Evolutionary conservation across 2,113 vertebrate genomes (phyloP), one percentile per base, ranked within the genome.

Genomic region (Lethenteron reissneri): DNA sequence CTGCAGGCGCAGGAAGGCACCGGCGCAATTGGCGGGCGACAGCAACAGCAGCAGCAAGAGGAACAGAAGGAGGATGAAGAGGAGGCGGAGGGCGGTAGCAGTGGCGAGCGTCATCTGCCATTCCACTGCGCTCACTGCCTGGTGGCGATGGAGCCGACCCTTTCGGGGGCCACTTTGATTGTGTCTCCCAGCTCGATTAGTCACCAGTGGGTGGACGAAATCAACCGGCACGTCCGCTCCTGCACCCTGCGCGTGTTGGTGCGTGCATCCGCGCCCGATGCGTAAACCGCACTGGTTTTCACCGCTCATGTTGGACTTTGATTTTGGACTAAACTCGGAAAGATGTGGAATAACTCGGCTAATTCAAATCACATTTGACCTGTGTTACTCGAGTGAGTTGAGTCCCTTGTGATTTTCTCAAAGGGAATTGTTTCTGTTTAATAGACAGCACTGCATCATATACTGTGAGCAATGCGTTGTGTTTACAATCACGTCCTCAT

Each of bases 51-150:
- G 41, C 41, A 41, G 41, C 4, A 41, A 41, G 41, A 41, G 41
- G 41, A 41, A 41, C 41, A 41, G 41, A 92, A 90, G 75, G 83
- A 88, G 76, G 88, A 91, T 75, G 87, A 89, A 71, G 76, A 88
- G 41, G 83, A 82, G 57, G 82, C 86, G 2, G 89, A 85, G 1
- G 41, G 41, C 41, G 41, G 41, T 41, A 41, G 41, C 41, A 41
- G 41, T 41, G 41, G 41, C 41, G 41, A 41, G 41, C 41, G 41
- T 41, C 64, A n/a, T 10, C 11, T 21, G 25, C 92, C 94, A 1
- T 97, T 97, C 79, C 97, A 95, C 79, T 99, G 94, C 75, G 90
- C 94, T 13, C 94, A 99, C 76, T 99, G 94, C 76, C 84, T 99
- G 10, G 91, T 99, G 11, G 90, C 89, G 62, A 95, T 96, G 92